Base-by-base conservation (phyloP, 92 coral and sea anemone genomes). In the Scolanthus callimorphus region DNA sequence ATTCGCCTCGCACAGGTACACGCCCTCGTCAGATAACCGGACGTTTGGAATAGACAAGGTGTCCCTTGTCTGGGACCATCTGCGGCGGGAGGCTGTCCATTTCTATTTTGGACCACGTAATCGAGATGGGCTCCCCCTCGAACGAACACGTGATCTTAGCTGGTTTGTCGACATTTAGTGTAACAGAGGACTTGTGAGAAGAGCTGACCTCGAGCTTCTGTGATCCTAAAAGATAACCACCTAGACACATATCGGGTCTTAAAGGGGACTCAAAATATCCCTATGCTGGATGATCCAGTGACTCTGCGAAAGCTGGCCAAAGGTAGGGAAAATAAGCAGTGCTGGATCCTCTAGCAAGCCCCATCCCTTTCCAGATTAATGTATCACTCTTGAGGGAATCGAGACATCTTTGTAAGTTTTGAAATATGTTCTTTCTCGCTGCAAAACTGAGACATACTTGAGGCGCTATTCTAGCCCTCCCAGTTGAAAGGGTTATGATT, bases 71-170 rank as follows among this genome's bases (percentile, higher is more conserved):
- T 1, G 86, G 83, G 54, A 85, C 64, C 76, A 84, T 74, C 67
- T 77, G 83, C 45, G 71, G 63, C 24, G 83, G 86, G 63, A 84
- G 55, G 25, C 76, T 49, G 28, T 64, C 68, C 52, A 83, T 62
- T 13, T 83, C 96, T n/a, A 73, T 65, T 60, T 88, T 88, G 25
- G 57, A 54, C 96, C 96, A 88, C 66, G 86, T 83, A 63, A 88
- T 74, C 19, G 77, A 65, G 43, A 69, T 55, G 20, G 90, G 96
- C 13, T 76, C 54, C 3, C 96, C 90, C 13, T 52, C 78, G 56
- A 83, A 78, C 26, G 55, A 62, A 47, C 90, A 83, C 24, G 39
- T 29, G 29, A 88, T 71, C n/a, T 79, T 51, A n/a, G 86, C 96
- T 21, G 76, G 86, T 29, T 61, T 29, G 48, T 67, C 69, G 0